Base-by-base conservation (phyloP, 2,797 vertebrate genomes). In the Pangasius larnaudii region DNA sequence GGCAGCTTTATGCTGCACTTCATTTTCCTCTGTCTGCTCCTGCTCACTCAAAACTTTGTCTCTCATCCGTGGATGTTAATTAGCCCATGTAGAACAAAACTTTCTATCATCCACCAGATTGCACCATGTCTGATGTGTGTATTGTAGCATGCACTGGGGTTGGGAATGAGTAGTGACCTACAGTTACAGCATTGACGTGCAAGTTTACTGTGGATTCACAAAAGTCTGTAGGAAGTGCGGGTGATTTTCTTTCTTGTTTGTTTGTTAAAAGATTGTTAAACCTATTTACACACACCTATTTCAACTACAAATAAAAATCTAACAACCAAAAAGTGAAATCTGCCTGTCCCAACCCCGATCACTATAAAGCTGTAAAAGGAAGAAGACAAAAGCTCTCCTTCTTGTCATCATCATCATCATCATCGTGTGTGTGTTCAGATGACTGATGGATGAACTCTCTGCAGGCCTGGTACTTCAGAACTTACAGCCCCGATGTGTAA, bases 391-490 rank as follows among this genome's bases (percentile, higher is more conserved):
- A 19, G 18, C 33, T 39, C 5, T 42, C 42, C 42, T 42, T 42
- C 0, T 42, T 42, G 42, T 27, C 36, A 24, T 18, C 53, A 63
- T 63, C 79, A 16, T 83, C 59, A 8, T 65, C 59, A 10, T 67
- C 36, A 83, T 67, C 36, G 27, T 65, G 18, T 24, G 11, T 85
- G 59, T 56, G 86, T 90, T 86, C 71, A 78, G 72, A 71, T 80
- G 88, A 89, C 53, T 72, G 86, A 90, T 83, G 49, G 61, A 83
- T n/a, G 46, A 36, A 36, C 19, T 58, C 88, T 86, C 72, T 69
- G 71, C 59, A 79, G 67, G 19, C 61, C 82, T 81, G 83, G 59
- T 69, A 81, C 22, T 65, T 49, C 63, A 80, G 33, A 63, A 79
- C 77, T 75, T 82, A 87, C 33, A 78, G 67, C 59, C n/a, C 59